A percentile compares a stretch with the other conserved stretches of the same genome.
phyloP scores from a whole-genome alignment of 2,888 invertebrate species.

The Melanostoma scalare region DNA sequence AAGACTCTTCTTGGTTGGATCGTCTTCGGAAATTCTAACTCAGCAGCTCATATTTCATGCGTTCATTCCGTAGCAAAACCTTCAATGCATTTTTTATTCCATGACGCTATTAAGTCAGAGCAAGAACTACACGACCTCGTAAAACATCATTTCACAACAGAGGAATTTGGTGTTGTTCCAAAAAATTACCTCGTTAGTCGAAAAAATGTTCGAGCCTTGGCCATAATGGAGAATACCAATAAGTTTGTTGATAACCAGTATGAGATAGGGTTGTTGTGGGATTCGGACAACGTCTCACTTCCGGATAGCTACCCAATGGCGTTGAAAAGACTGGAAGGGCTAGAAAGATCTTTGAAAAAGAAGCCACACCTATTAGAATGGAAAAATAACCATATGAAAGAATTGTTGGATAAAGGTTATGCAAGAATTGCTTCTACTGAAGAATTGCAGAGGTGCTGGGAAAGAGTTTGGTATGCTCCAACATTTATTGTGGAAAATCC shows the following conservation, averaged over 20 bases:
- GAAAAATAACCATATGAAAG: conserved; percentile 14
- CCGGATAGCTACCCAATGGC: conserved; percentile 21
- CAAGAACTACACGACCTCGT: conserved; percentile 37
- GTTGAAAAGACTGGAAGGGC: background rate
- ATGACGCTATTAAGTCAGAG: conserved; percentile 36
- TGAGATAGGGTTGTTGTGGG: conserved; percentile 27
- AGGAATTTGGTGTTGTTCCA: conserved; percentile 23
- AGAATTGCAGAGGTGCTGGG: conserved; percentile 9
- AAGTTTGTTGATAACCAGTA: conserved; percentile 13
- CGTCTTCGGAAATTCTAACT: no score
- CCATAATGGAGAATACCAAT: conserved; percentile 17
- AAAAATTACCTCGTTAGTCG: conserved; percentile 13
- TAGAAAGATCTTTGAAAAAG: conserved; percentile 25
- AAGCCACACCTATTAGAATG: conserved; percentile 6
- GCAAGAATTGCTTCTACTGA: conserved; percentile 45
- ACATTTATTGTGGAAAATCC: conserved; percentile 62
- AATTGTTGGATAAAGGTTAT: conserved; percentile 24
- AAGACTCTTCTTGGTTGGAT: no score
- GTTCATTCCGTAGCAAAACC: background rate
- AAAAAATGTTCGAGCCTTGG: conserved; percentile 12
- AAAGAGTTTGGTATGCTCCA: conserved; percentile 74
- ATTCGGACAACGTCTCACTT: conserved; percentile 20
- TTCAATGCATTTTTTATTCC: conserved; percentile 12
- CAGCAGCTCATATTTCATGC: no score
- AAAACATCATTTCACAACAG: conserved; percentile 21